Base-by-base conservation (phyloP, 2,797 vertebrate genomes). In the Eurystomus glaucurus region DNA sequence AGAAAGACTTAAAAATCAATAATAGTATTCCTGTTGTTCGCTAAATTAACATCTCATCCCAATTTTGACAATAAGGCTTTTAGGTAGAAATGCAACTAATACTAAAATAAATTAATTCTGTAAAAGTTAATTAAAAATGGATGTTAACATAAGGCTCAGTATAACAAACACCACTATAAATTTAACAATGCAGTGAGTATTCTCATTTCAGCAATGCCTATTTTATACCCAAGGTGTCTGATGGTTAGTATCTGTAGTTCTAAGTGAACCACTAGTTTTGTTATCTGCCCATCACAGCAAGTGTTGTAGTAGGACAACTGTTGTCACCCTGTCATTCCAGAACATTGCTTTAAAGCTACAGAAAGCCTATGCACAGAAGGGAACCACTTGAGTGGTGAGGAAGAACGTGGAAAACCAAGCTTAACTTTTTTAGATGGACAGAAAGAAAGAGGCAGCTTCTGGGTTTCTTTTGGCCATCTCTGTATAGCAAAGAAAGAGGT, bases 351-450 rank as follows among this genome's bases (percentile, higher is more conserved):
- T 50, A 90, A 74, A 95, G 65, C 45, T 74, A 85, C 14, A 76
- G 37, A 85, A 95, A 83, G 51, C 57, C 81, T 90, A 41, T 46
- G 37, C 50, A 85, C 2, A 91, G 41, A 84, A 89, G 15, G 12
- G 50, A 87, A 87, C 70, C 66, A 64, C 37, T 76, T 60, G 25
- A 88, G 29, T 71, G 26, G 62, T 45, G 84, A 81, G 54, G 35
- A 90, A 72, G 54, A 88, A 80, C 68, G 89, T 3, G 43, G 64
- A 83, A 94, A 90, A 79, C 7, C 46, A 95, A 43, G 51, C 25
- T 83, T 66, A 82, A 85, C 48, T 64, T 82, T 92, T 91, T 69
- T 57, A 97, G 85, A 92, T 22, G 35, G 35, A 96, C 9, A 94
- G 72, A 76, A 89, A 94, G 55, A 90, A 86, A 91, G 46, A 78